These are phyloP conservation scores for Cetonia aurata DNA, from an alignment of 2,888 invertebrate genomes.

Conservation along the genomic window DNA sequence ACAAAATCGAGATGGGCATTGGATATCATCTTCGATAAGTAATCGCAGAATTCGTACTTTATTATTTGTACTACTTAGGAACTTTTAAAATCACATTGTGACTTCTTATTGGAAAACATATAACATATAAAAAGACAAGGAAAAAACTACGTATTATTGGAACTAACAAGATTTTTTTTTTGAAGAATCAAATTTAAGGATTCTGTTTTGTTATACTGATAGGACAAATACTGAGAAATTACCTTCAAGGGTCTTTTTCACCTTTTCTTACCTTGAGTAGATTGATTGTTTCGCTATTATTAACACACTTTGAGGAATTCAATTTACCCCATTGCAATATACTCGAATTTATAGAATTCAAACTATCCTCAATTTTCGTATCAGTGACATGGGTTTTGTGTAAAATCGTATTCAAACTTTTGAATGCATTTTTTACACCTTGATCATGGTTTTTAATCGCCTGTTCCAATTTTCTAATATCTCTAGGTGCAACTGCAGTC, in stretches of 20 bases:
- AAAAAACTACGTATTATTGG: too few species aligned
- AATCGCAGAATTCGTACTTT: too few species aligned
- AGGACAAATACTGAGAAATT: background rate
- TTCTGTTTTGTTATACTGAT: background rate
- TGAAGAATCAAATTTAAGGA: too few species aligned
- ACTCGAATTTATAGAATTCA: constrained; percentile 21
- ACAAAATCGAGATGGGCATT: too few species aligned
- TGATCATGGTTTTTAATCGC: constrained; percentile 66
- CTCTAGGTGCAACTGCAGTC: constrained; percentile 70
- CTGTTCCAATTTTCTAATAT: constrained; percentile 71
- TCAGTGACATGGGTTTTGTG: constrained; percentile 55
- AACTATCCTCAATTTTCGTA: constrained; percentile 51
- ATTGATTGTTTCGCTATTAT: background rate
- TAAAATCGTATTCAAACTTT: constrained; percentile 53
- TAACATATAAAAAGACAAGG: too few species aligned
- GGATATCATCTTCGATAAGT: too few species aligned
- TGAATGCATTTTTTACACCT: constrained; percentile 58
- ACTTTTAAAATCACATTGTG: too few species aligned
- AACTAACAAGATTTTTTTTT: too few species aligned
- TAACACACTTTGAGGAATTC: constrained; percentile 13
- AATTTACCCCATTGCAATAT: constrained; percentile 46
- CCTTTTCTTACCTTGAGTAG: constrained; percentile 24
- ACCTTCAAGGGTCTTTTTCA: background rate
- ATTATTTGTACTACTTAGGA: too few species aligned
- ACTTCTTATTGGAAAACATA: too few species aligned